Evolutionary conservation across 2,888 invertebrate genomes (phyloP), one percentile per base, ranked within the genome.

Genomic region (Mycogona germanica): DNA sequence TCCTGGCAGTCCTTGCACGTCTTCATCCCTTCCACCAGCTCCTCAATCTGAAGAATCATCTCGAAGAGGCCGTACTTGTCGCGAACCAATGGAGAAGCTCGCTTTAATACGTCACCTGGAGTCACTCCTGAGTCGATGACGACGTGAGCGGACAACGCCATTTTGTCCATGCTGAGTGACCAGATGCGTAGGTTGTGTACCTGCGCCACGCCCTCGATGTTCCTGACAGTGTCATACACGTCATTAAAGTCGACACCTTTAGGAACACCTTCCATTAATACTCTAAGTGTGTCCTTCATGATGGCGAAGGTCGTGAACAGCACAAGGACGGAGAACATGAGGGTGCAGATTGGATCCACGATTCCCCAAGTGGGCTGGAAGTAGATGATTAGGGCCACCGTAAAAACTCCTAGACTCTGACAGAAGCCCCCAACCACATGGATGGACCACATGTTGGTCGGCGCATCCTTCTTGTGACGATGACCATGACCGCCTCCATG

Each of bases 151-250:
- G 95, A 87, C 58, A 97, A 74, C 21, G 97, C 96, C 23, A 88
- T 84, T 76, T 96, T 96, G 73, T 95, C 92, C 66, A 96, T 78
- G 55, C 95, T 96, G 21, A 98, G 76, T 19, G 95, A 93, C 97
- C 97, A 98, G 70, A 98, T 87, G 63, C 97, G 78, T 62, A 97
- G 76, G 73, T 97, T 95, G 72, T 98, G 97, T 0, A 97, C 85
- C 64, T 88, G 83, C 56, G 84, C 76, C 35, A 98, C 96, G 35
- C 95, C 95, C 26, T 86, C 81, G 55, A 97, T 83, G 53, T 80
- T 75, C 12, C 12, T 14, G 21, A 42, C 84, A 30, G 87, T 84
- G 63, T 81, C 78, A 66, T 91, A 82, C 0, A 98, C 93, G 63
- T 84, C 81, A 44, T 70, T 68, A 62, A 78, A 79, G 59, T 76